Conservation (phyloP, 2,888 invertebrate genomes). For the Tenthredo notha region DNA sequence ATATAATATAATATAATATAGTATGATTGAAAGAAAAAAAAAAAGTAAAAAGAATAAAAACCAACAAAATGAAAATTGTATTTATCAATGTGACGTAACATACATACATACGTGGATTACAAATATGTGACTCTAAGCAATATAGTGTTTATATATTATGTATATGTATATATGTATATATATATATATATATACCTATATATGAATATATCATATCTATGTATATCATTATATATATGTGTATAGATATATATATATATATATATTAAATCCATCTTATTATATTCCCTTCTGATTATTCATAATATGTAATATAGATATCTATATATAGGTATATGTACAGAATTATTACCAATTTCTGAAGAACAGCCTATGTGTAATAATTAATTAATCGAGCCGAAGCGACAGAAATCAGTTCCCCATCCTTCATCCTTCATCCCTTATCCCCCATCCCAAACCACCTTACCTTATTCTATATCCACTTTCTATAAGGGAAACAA, state of each 20-base stretch:
- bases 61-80: conserved; percentile 58
- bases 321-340: conserved; percentile 9
- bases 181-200: neutral
- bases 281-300: conserved; percentile 11
- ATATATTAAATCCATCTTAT: neutral
- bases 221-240: neutral
- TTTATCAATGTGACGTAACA: conserved; percentile 66
- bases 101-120: conserved; percentile 20
- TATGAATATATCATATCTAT: conserved; percentile 6
- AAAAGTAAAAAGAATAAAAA: conserved; percentile 43
- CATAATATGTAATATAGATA: neutral
- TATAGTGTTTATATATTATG: conserved; percentile 38
- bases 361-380: neutral
- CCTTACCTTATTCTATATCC: neutral
- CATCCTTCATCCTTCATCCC: neutral
- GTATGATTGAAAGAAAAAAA: neutral
- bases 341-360: conserved; percentile 8
- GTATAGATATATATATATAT: neutral
- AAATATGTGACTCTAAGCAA: conserved; percentile 47
- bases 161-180: neutral
- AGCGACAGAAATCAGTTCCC: conserved; percentile 1
- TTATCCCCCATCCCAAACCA: neutral
- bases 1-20: neutral
- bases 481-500: neutral
- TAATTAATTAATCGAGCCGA: conserved; percentile 8